These are phyloP conservation scores for Bagarius yarrelli DNA, from an alignment of 2,113 vertebrate genomes.

Conservation along the genomic window DNA sequence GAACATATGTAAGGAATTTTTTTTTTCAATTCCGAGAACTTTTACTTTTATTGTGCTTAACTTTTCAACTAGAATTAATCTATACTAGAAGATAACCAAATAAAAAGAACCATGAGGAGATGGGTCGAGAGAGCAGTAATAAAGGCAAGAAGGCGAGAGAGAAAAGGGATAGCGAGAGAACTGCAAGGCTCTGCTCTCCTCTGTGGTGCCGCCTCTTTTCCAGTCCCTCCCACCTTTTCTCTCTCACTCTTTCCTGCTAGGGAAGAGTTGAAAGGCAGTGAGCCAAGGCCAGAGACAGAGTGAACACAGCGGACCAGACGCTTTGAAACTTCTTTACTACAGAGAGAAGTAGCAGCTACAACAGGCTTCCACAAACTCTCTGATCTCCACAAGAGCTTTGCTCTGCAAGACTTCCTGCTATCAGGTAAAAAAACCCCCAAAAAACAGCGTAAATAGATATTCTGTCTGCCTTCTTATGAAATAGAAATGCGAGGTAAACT, in stretches of 20 bases:
- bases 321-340: slow-evolving; percentile 42
- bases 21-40: neutral
- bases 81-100: slow-evolving; percentile 22
- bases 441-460: neutral
- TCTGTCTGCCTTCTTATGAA: neutral
- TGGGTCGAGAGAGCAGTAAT: slow-evolving; percentile 40
- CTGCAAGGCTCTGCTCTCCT: slow-evolving; percentile 45
- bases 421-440: neutral
- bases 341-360: slow-evolving; percentile 51
- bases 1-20: neutral
- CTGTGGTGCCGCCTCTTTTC: slow-evolving; percentile 31
- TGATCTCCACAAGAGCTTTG: slow-evolving; percentile 18
- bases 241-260: slow-evolving; percentile 44
- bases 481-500: neutral
- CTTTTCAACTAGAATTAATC: slow-evolving; percentile 49
- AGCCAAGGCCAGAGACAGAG: slow-evolving; percentile 63
- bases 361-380: slow-evolving; percentile 18
- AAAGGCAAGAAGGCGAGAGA: slow-evolving; percentile 22
- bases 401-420: slow-evolving; percentile 6
- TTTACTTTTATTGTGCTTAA: neutral
- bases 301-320: slow-evolving; percentile 55
- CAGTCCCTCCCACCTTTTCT: slow-evolving; percentile 30
- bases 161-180: slow-evolving; percentile 43
- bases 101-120: slow-evolving; percentile 37
- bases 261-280: slow-evolving; percentile 59